These are phyloP conservation scores for Clarias batrachus DNA, from an alignment of 2,113 vertebrate species.

Conservation along the genomic window DNA sequence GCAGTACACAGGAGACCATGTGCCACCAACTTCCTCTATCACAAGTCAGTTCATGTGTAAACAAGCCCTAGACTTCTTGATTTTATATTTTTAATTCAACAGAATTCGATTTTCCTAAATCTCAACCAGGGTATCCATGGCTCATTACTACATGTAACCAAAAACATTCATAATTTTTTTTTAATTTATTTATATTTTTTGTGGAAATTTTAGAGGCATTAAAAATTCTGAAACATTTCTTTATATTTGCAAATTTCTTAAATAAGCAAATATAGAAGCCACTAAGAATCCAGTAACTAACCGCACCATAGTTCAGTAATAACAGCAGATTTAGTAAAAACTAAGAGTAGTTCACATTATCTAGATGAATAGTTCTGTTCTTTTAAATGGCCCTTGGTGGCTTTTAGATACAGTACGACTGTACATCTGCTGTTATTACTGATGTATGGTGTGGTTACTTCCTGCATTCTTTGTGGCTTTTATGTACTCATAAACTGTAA, in stretches of 20 bases:
- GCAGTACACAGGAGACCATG: not conserved
- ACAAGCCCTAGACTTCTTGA: not conserved
- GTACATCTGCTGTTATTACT: not conserved
- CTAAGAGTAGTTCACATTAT: no score
- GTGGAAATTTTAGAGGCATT: not conserved
- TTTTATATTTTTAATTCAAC: slow-evolving; percentile 8
- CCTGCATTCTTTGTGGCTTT: not conserved
- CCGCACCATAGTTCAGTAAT: no score
- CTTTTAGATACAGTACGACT: not conserved
- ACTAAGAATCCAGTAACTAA: no score
- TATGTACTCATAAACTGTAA: not conserved
- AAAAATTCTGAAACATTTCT: not conserved
- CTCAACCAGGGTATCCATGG: not conserved
- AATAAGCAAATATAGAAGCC: not conserved
- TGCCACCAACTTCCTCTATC: not conserved
- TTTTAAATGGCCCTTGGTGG: not conserved
- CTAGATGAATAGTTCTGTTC: no score
- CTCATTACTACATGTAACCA: not conserved
- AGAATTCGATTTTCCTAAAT: slow-evolving; percentile 7
- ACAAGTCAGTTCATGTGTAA: slow-evolving; percentile 2
- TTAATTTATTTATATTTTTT: no score
- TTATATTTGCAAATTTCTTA: not conserved
- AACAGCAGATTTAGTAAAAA: no score
- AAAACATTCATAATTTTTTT: no score
- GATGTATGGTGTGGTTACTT: no score